A percentile compares a stretch with the other conserved stretches of the same genome.
Evolutionary conservation across 37 sponge, comb jelly and placozoan species (phyloP).

Genomic region (Cladorhizidae sp.): DNA sequence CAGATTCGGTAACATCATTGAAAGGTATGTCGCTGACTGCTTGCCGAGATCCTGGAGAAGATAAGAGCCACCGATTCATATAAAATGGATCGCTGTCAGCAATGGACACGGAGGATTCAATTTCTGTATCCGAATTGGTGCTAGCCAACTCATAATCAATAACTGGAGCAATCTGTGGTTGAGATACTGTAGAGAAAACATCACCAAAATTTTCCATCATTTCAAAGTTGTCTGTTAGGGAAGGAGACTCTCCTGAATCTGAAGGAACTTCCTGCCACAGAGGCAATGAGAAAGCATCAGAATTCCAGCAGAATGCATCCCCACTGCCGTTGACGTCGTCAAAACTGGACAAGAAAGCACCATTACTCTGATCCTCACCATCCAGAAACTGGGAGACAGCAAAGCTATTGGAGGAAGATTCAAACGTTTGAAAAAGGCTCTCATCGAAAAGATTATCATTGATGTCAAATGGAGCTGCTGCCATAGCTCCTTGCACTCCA

Average conservation of each 20-base stretch:
- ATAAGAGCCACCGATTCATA: too few relatives aligned
- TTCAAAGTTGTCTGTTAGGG: too few relatives aligned
- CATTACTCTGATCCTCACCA: neutral
- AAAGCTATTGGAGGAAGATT: constrained; percentile 1
- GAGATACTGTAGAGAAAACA: too few relatives aligned
- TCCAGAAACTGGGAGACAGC: neutral
- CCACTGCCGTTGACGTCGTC: neutral
- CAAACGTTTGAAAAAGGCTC: constrained; percentile 24
- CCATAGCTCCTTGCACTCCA: neutral
- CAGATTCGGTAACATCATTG: too few relatives aligned
- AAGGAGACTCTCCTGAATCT: too few relatives aligned
- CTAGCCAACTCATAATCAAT: neutral
- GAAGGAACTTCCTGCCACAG: neutral
- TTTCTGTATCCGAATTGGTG: too few relatives aligned
- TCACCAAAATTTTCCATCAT: too few relatives aligned
- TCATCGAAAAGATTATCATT: constrained; percentile 15
- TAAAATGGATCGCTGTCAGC: too few relatives aligned
- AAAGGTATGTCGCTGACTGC: too few relatives aligned
- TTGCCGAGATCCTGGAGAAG: too few relatives aligned
- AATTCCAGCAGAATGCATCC: neutral
- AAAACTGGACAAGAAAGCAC: constrained; percentile 4
- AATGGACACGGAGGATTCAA: too few relatives aligned
- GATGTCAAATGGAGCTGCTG: neutral
- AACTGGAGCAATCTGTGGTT: neutral
- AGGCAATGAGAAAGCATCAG: neutral